phyloP scores from a whole-genome alignment of 2,113 vertebrate species.

The Mormyrus lacerda region DNA sequence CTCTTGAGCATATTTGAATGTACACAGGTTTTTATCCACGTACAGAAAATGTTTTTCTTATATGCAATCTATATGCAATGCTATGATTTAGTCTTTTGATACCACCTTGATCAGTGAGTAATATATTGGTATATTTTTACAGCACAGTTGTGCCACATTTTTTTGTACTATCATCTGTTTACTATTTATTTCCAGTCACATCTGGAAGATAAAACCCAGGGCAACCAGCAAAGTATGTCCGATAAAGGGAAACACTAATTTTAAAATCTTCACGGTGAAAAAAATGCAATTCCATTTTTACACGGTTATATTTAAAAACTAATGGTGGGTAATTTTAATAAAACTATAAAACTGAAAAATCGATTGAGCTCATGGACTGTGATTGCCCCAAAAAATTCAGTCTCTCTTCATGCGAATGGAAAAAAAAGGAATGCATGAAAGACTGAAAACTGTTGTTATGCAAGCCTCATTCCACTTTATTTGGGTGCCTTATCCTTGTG shows the following conservation, averaged over 20 bases:
- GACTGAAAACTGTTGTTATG: not conserved
- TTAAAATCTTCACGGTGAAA: not conserved
- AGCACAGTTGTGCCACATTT: not conserved
- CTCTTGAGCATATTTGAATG: not conserved
- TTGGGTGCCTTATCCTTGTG: not conserved
- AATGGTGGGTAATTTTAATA: not conserved
- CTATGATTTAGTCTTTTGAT: not conserved
- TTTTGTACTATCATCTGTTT: not conserved
- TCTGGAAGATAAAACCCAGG: not conserved
- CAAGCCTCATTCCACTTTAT: not conserved
- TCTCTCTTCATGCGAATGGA: not conserved
- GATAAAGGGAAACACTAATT: not conserved
- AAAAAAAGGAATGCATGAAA: not conserved
- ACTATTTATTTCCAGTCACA: not conserved
- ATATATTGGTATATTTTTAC: not conserved
- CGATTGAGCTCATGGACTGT: not conserved
- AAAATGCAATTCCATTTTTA: not conserved
- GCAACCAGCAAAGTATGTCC: not conserved
- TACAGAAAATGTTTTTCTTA: not conserved
- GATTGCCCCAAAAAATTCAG: not conserved
- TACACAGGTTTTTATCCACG: not conserved
- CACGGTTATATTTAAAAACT: not conserved
- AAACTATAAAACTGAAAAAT: not conserved
- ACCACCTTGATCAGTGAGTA: not conserved
- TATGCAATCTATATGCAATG: not conserved